phyloP scores from a whole-genome alignment of 2,888 invertebrate genomes.

The Exocentrus adspersus region DNA sequence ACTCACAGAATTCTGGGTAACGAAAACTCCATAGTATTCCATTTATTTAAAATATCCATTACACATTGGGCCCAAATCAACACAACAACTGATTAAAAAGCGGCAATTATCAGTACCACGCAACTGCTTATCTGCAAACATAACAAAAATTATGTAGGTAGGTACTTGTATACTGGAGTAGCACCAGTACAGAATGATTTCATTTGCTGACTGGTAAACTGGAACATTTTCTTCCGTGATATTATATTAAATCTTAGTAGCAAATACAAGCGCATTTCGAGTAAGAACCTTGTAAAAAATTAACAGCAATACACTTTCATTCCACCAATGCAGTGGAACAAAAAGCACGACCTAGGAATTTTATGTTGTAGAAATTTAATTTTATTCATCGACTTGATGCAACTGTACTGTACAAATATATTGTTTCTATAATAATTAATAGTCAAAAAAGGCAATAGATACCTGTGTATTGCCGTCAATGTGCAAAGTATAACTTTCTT shows the following conservation, averaged over 20 bases:
- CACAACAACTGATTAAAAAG: conserved; percentile 2
- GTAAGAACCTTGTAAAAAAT: conserved; percentile 6
- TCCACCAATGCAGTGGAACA: conserved; percentile 8
- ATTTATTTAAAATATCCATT: background rate
- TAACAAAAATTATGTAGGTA: conserved; percentile 1
- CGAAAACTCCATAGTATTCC: conserved; percentile 10
- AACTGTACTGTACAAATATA: no score
- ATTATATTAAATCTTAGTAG: conserved; percentile 5
- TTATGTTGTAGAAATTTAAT: background rate
- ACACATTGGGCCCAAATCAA: conserved; percentile 14
- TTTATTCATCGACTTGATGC: background rate
- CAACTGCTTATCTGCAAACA: background rate
- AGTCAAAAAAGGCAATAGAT: no score
- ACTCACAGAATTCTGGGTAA: conserved; percentile 13
- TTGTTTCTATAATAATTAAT: no score
- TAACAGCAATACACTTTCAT: conserved; percentile 15
- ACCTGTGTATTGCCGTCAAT: no score
- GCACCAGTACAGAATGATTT: conserved; percentile 3
- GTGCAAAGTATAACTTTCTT: no score
- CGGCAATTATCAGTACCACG: background rate
- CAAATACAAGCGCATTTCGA: background rate
- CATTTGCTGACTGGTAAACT: conserved; percentile 7
- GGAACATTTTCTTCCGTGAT: conserved; percentile 1
- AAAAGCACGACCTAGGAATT: conserved; percentile 15
- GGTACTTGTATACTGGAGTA: no score